Percentiles rank a stretch among this genome's conserved stretches.
Evolutionary conservation across 2,113 vertebrate genomes (phyloP).

Genomic region (Porphyrio hochstetteri): DNA sequence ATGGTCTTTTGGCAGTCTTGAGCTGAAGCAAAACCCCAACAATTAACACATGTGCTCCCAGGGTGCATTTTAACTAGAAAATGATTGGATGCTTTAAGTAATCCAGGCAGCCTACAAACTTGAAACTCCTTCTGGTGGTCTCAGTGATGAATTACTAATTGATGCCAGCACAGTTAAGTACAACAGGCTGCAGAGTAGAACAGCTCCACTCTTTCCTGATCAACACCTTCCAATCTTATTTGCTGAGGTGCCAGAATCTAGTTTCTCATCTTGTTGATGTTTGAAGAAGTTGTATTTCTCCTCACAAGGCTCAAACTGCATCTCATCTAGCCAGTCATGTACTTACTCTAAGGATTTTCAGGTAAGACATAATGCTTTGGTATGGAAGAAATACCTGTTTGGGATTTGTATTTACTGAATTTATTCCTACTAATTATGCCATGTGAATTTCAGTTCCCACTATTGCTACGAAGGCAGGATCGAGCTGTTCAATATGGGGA

Average conservation of each 20-base stretch:
- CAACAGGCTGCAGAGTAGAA: neutral
- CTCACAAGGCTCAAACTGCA: neutral
- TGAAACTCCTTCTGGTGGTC: neutral
- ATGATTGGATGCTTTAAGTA: neutral
- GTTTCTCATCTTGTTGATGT: neutral
- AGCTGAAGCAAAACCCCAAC: constrained; percentile 30
- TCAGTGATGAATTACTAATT: neutral
- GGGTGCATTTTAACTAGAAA: constrained; percentile 26
- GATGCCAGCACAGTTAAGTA: neutral
- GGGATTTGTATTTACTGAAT: neutral
- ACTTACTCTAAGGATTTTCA: neutral
- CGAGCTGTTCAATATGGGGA: neutral
- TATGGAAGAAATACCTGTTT: neutral
- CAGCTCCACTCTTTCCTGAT: neutral
- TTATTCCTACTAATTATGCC: neutral
- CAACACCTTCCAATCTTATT: neutral
- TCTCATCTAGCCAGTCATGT: neutral
- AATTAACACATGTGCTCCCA: constrained; percentile 13
- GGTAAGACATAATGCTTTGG: neutral
- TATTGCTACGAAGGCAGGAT: neutral
- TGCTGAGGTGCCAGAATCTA: neutral
- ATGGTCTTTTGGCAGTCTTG: neutral
- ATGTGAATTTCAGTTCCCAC: neutral
- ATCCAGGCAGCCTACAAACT: neutral
- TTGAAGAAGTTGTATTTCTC: neutral